Base-by-base conservation (phyloP, 1,140 invertebrate species). In the Drosophila ercepeae region DNA sequence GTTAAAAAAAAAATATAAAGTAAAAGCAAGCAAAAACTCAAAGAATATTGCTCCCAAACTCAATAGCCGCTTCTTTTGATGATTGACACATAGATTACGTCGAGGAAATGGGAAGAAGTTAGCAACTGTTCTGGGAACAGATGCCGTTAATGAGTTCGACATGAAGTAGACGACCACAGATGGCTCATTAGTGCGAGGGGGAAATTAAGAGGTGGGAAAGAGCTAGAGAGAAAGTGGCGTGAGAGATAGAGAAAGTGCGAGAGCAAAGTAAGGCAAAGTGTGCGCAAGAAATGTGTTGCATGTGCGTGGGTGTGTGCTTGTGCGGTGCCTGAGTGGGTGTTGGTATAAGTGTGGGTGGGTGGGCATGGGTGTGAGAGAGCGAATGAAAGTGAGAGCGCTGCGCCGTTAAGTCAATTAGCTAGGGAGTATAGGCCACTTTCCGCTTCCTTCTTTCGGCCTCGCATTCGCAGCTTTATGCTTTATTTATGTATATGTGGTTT, bases 211-310 rank as follows among this genome's bases (percentile, higher is more conserved):
- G 25, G 39, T 39, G 29, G 14, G 25, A 21, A 50, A 25, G 61
- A 50, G 23, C 9, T 9, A 55, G 41, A 32, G 49, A 29, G 39
- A 42, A 44, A 69, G 36, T 46, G 27, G 41, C 45, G 23, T 61
- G 58, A 72, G 50, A 53, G 69, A 42, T 39, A 39, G 36, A 39
- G 36, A 63, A 61, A 61, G 73, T 63, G 54, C 48, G 36, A 48
- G 54, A 76, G 52, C 69, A 74, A 74, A 74, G 51, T 67, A 75
- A 67, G 58, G 71, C 60, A 68, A 67, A 57, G 59, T 74, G 45
- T 58, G 60, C 73, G 69, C 61, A 39, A 46, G 52, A 75, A 63
- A 79, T 79, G 76, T 58, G n/a, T 44, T 65, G 72, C 58, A 42
- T 25, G 41, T 27, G 36, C n/a, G 14, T 23, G 45, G 51, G 55